Conservation (phyloP, 2,888 invertebrate species). For the Andrena bucephala region DNA sequence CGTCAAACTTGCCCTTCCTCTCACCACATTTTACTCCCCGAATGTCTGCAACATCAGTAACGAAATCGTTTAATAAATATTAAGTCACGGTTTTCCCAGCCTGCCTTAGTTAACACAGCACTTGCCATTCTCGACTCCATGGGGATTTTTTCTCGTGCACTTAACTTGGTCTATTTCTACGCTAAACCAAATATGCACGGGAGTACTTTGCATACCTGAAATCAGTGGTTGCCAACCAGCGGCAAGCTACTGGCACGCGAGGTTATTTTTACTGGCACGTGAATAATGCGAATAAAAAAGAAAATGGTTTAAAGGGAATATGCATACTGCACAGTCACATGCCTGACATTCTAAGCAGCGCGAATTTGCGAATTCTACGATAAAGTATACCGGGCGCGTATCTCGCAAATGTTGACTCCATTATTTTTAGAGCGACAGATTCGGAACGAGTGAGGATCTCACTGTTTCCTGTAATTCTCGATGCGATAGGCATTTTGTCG, state of each 20-base stretch:
- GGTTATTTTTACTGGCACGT: slow-evolving; percentile 21
- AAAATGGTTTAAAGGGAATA: neutral
- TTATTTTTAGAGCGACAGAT: neutral
- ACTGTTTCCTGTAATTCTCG: neutral
- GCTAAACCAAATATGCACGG: slow-evolving; percentile 13
- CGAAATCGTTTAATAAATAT: too few relatives aligned
- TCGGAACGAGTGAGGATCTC: neutral
- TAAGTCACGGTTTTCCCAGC: too few relatives aligned
- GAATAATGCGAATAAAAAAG: slow-evolving; percentile 2
- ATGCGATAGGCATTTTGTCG: neutral
- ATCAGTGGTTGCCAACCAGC: slow-evolving; percentile 43
- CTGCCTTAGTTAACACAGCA: neutral
- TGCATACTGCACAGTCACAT: neutral
- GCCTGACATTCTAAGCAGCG: neutral
- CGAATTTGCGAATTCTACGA: neutral
- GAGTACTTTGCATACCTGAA: slow-evolving; percentile 37
- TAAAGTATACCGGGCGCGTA: neutral
- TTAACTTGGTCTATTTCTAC: slow-evolving; percentile 12
- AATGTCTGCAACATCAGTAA: too few relatives aligned
- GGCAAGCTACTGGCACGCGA: slow-evolving; percentile 22
- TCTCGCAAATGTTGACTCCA: too few relatives aligned
- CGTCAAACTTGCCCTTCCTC: too few relatives aligned
- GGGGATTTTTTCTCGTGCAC: neutral
- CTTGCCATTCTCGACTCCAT: neutral
- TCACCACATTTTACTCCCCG: too few relatives aligned